A percentile compares a stretch with the other conserved stretches of the same genome.
Evolutionary conservation across 2,797 vertebrate genomes (phyloP).

Genomic region (Loris lydekkerianus): DNA sequence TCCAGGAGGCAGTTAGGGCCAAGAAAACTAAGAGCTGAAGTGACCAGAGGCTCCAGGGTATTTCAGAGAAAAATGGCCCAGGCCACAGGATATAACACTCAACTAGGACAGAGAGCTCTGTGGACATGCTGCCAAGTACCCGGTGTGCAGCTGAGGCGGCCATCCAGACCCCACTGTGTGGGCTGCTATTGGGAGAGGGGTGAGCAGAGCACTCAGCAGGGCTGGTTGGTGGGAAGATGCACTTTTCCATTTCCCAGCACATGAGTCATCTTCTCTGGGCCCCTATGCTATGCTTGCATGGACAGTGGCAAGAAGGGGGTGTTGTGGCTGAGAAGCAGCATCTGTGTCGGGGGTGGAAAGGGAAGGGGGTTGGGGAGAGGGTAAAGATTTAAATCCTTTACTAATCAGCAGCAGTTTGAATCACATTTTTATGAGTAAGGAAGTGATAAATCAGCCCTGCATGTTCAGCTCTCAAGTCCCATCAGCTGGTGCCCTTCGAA

Average conservation of each 20-base stretch:
- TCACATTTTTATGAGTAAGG: slow-evolving; percentile 87
- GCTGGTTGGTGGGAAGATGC: slow-evolving; percentile 89
- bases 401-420: slow-evolving; percentile 89
- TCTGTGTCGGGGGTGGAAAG: slow-evolving; percentile 81
- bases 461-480: slow-evolving; percentile 77
- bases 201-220: slow-evolving; percentile 82
- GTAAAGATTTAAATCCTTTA: slow-evolving; percentile 87
- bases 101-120: slow-evolving; percentile 79
- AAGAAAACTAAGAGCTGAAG: slow-evolving; percentile 59
- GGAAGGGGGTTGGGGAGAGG: slow-evolving; percentile 79
- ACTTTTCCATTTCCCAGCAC: slow-evolving; percentile 94
- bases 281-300: slow-evolving; percentile 86
- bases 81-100: slow-evolving; percentile 76
- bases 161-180: slow-evolving; percentile 83
- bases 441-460: slow-evolving; percentile 82
- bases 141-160: slow-evolving; percentile 80
- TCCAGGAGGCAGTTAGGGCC: slow-evolving; percentile 43
- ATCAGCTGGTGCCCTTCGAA: slow-evolving; percentile 76
- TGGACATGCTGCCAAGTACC: slow-evolving; percentile 80
- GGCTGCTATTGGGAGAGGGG: slow-evolving; percentile 87
- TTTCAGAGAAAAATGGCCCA: slow-evolving; percentile 72
- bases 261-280: slow-evolving; percentile 89
- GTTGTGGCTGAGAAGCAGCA: slow-evolving; percentile 92
- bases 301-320: slow-evolving; percentile 88
- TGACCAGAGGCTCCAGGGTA: slow-evolving; percentile 72